These are phyloP conservation scores for Drosophila vallismaia DNA, from an alignment of 2,888 invertebrate species.

Conservation along the genomic window DNA sequence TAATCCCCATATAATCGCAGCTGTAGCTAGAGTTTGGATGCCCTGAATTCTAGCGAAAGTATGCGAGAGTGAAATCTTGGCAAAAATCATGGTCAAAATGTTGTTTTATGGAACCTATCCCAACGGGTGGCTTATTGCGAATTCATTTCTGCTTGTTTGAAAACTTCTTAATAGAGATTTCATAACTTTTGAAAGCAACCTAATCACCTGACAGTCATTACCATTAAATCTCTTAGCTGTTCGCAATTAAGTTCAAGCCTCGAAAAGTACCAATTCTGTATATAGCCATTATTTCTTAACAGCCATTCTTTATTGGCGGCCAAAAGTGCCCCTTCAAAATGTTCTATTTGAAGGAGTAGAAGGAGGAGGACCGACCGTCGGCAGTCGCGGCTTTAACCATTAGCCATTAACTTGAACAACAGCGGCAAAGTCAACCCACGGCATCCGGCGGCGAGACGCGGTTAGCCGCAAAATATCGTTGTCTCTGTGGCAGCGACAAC, in stretches of 20 bases:
- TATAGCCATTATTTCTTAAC: constrained; percentile 27
- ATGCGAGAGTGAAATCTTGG: constrained; percentile 27
- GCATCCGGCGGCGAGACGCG: constrained; percentile 76
- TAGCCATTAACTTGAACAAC: constrained; percentile 64
- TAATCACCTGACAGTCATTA: constrained; percentile 12
- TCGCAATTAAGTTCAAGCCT: constrained; percentile 27
- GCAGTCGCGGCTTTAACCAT: constrained; percentile 63
- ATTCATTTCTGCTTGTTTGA: neutral
- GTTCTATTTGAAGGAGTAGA: neutral
- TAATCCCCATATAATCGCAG: constrained; percentile 41
- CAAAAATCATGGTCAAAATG: constrained; percentile 10
- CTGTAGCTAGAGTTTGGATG: constrained; percentile 13
- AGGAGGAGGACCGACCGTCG: neutral
- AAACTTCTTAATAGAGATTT: constrained; percentile 1
- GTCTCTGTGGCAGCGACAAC: constrained; percentile 66
- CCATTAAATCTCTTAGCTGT: constrained; percentile 23
- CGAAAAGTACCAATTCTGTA: constrained; percentile 30
- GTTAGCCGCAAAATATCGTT: constrained; percentile 78
- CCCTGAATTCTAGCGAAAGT: constrained; percentile 58
- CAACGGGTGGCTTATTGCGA: neutral
- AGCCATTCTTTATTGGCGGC: constrained; percentile 35
- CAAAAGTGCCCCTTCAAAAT: constrained; percentile 32
- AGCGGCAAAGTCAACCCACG: constrained; percentile 56
- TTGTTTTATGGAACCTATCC: constrained; percentile 12
- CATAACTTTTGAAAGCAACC: constrained; percentile 27